Evolutionary conservation across 2,888 invertebrate genomes (phyloP), one percentile per base, ranked within the genome.

Genomic region (Scaptomyza tumidula): DNA sequence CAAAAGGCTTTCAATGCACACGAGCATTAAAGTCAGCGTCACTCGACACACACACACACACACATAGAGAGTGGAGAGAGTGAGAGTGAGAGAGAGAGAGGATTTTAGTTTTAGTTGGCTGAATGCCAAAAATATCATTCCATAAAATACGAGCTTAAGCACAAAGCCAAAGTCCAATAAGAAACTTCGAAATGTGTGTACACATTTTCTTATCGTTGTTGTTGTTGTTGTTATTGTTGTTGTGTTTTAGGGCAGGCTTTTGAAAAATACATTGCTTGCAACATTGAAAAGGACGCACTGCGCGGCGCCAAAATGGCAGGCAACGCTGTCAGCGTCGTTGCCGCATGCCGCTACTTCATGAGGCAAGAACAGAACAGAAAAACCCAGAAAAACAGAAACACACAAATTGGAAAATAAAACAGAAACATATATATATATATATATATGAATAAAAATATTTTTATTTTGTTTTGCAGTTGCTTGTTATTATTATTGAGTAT

Each of bases 71-170:
- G 19, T 19, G 19, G 2, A 19, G 19, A 19, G 19, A 19, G 19
- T 1, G 19, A 19, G 19, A 19, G 19, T 1, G 19, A 19, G 19
- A 33, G 33, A 60, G 2, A 33, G 29, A n/a, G 41, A 37, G 14
- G 27, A 50, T 16, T 59, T 52, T 53, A 63, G 55, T 59, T 53
- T 35, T 53, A 43, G 43, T 58, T 79, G 78, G 78, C 70, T 66
- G 57, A 39, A 60, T 76, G 88, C 85, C 88, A 85, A 84, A 80
- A 85, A 85, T 88, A 84, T 84, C 87, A 88, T 88, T 86, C 77
- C 71, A 86, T 79, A 86, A 88, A 86, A 84, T 86, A 88, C 87
- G 85, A 84, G 79, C 59, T 86, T 80, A 86, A 81, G 81, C 86
- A 69, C 74, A 71, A 75, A 75, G 88, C 76, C 76, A 88, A 88